Evolutionary conservation across 2,797 vertebrate genomes (phyloP).

Genomic region (Morelia viridis): DNA sequence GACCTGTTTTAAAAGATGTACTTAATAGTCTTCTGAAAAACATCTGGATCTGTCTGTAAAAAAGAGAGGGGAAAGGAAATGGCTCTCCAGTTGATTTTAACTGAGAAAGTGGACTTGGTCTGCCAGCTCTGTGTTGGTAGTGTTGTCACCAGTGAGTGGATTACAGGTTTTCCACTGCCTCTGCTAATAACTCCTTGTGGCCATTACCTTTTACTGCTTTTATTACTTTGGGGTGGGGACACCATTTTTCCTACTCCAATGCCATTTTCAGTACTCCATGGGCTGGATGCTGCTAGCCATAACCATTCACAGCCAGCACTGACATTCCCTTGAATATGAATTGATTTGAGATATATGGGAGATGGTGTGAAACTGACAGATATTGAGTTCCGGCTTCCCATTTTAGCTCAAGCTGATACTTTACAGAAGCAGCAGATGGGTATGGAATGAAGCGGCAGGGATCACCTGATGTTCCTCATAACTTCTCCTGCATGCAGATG

Average conservation of each 20-base stretch:
- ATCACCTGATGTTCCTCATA: neutral
- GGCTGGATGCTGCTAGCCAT: neutral
- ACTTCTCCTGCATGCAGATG: neutral
- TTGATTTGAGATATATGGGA: neutral
- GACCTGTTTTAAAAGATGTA: neutral
- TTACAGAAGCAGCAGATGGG: neutral
- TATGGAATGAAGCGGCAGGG: neutral
- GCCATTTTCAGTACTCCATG: neutral
- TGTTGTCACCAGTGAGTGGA: neutral
- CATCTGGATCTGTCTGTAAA: neutral
- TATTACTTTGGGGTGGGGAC: neutral
- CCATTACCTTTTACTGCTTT: neutral
- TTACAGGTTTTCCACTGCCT: neutral
- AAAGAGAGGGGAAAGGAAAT: neutral
- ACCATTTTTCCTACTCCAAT: neutral
- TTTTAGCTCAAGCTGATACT: neutral
- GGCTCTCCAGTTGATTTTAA: neutral
- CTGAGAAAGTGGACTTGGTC: neutral
- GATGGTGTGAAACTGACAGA: neutral
- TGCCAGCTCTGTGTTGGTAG: neutral
- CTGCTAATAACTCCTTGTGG: neutral
- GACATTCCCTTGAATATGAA: neutral
- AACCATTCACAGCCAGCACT: neutral
- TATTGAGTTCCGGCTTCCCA: neutral
- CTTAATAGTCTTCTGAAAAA: neutral